These are phyloP conservation scores for Zapus hudsonius DNA, from an alignment of 2,113 vertebrate genomes.

Conservation along the genomic window DNA sequence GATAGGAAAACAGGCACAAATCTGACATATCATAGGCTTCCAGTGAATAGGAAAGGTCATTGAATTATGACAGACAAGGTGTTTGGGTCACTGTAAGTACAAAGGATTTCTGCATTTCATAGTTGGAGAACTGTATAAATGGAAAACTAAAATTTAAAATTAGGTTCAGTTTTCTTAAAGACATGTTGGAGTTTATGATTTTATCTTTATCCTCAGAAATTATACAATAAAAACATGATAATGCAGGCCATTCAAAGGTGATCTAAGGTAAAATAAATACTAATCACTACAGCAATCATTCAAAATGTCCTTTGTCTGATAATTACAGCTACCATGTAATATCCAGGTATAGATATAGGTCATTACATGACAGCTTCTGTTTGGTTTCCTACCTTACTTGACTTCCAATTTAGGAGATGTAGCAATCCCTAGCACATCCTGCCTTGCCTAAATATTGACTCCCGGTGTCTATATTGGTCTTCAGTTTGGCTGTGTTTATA, in stretches of 20 bases:
- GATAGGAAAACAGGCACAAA: background rate
- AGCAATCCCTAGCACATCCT: background rate
- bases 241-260: background rate
- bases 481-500: background rate
- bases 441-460: slow-evolving; percentile 24
- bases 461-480: background rate
- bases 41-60: background rate
- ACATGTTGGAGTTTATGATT: background rate
- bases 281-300: background rate
- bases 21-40: background rate
- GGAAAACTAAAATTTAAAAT: background rate
- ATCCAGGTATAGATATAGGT: background rate
- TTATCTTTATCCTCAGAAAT: background rate
- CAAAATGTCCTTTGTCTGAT: slow-evolving; percentile 53
- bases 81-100: background rate
- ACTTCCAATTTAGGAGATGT: background rate
- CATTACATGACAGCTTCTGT: background rate
- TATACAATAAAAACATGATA: background rate
- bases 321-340: slow-evolving; percentile 38
- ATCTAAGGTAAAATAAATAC: background rate
- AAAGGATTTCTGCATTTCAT: background rate
- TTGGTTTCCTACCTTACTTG: background rate
- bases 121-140: background rate
- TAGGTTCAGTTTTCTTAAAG: background rate
- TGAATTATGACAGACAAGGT: background rate